Percentiles rank a stretch among this genome's conserved stretches.
Conservation (phyloP, 2,113 vertebrate species). For the Crotalus helleri region DNA sequence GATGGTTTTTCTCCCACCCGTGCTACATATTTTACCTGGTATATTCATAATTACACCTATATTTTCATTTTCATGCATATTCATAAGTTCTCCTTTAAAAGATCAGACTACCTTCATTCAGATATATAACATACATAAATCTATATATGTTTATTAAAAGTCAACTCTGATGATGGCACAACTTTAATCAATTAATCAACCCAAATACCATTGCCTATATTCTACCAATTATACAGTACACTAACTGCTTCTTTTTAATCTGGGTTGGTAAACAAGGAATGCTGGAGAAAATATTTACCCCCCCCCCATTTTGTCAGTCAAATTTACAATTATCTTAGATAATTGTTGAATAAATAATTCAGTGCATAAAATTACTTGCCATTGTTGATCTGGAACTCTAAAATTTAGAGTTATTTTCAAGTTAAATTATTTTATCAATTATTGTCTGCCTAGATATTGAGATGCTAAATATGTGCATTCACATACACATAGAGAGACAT, state of each 20-base stretch:
- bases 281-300: neutral
- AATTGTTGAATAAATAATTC: neutral
- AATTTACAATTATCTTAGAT: neutral
- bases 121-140: neutral
- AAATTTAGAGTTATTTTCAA: neutral
- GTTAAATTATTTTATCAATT: neutral
- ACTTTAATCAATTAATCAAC: neutral
- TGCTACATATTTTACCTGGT: neutral
- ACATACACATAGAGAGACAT: neutral
- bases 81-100: neutral
- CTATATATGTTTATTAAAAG: neutral
- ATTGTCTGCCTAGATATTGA: neutral
- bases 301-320: neutral
- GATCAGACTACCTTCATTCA: neutral
- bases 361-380: neutral
- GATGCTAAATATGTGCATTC: neutral
- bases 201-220: neutral
- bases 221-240: neutral
- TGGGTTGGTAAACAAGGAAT: neutral
- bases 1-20: too few relatives aligned
- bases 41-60: neutral
- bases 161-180: neutral
- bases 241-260: neutral
- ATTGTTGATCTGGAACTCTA: neutral
- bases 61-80: neutral